A percentile compares a stretch with the other conserved stretches of the same genome.
These are phyloP conservation scores for Sinella curviseta DNA, from an alignment of 1,140 invertebrate species.

Conservation along the genomic window DNA sequence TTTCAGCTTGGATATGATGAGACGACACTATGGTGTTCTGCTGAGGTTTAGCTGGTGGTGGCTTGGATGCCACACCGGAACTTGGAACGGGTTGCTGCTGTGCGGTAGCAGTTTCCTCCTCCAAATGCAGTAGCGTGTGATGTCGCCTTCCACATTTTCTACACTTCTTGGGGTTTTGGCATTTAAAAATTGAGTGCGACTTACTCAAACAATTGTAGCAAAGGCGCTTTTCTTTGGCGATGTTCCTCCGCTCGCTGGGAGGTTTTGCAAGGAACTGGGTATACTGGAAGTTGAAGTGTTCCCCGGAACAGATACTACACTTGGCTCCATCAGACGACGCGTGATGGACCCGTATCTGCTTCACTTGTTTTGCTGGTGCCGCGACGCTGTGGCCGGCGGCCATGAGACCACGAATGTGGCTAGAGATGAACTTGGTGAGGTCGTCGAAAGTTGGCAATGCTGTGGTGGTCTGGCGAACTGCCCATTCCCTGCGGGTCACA, in stretches of 20 bases:
- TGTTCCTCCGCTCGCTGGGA: neutral
- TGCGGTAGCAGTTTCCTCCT: no score
- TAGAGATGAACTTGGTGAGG: conserved; percentile 33
- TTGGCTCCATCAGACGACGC: neutral
- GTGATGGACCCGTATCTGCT: neutral
- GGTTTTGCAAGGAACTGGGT: neutral
- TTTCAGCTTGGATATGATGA: neutral
- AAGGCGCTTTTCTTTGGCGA: neutral
- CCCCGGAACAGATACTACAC: neutral
- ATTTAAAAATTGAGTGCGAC: neutral
- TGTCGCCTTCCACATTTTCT: neutral
- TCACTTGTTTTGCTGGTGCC: neutral
- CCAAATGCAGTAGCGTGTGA: neutral
- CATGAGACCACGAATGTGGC: neutral
- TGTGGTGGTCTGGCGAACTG: conserved; percentile 28
- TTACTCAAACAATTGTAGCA: neutral
- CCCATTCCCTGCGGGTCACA: conserved; percentile 41
- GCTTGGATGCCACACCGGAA: no score
- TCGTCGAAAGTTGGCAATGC: conserved; percentile 34
- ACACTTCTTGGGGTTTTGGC: neutral
- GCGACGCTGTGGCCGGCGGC: neutral
- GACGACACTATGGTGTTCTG: neutral
- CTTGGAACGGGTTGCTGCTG: no score
- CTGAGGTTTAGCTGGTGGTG: neutral
- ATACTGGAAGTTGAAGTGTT: neutral